phyloP scores from a whole-genome alignment of 2,113 vertebrate species.

The Podocnemis expansa region DNA sequence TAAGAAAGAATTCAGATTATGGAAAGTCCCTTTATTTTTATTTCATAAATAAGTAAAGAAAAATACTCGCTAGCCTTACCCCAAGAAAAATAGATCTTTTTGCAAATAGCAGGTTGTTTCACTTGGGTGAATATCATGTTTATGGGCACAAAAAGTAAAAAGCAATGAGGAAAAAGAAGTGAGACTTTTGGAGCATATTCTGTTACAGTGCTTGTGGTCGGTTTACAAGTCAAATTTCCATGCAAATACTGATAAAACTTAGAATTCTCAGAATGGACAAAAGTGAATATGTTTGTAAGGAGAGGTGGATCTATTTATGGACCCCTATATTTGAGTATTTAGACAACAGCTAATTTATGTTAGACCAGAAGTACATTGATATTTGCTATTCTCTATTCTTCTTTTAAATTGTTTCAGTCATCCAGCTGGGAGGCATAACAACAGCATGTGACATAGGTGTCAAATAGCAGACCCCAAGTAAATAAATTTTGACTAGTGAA shows the following conservation, averaged over 20 bases:
- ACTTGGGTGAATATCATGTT: not conserved
- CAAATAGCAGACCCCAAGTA: not conserved
- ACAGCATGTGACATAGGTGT: not conserved
- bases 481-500: slow-evolving; percentile 30
- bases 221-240: not conserved
- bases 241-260: not conserved
- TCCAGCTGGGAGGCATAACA: not conserved
- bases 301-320: not conserved
- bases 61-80: not conserved
- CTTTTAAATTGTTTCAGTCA: not conserved
- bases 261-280: not conserved
- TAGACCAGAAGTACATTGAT: not conserved
- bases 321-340: not conserved
- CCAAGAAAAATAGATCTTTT: not conserved
- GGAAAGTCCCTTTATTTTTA: slow-evolving; percentile 51
- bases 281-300: slow-evolving; percentile 18
- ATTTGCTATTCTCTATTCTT: not conserved
- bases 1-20: not conserved
- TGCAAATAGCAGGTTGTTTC: not conserved
- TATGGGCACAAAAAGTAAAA: not conserved
- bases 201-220: not conserved
- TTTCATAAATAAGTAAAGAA: slow-evolving; percentile 42
- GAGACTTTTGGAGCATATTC: not conserved
- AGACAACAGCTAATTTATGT: not conserved
- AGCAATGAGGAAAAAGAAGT: not conserved